Base-by-base conservation (phyloP, 2,113 vertebrate species). In the Melanostigma gelatinosum region DNA sequence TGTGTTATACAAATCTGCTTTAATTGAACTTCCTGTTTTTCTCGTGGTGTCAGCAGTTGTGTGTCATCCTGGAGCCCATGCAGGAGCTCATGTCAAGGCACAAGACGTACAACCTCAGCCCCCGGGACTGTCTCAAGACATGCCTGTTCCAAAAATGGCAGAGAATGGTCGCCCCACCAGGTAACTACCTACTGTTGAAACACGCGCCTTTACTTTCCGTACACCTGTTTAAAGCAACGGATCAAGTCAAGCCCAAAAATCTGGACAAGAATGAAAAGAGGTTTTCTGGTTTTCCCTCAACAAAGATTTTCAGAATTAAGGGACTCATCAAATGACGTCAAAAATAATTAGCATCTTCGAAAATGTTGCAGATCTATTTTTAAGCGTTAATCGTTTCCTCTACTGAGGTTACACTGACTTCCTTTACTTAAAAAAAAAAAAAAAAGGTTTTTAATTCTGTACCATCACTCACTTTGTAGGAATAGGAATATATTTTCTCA, bases 21-120 rank as follows among this genome's bases (percentile, higher is more conserved):
- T 77, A 73, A 75, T 34, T 38, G 15, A 55, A 29, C 6, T 1
- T 24, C n/a, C n/a, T 82, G 22, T 62, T 15, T 0, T 34, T 77
- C 7, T 60, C 81, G 11, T 79, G 84, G 94, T 91, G 73, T 83
- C 50, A 57, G 50, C 94, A 99, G 98, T 95, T 99, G 96, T 99
- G 98, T 95, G 98, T 99, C 93, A 99, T 99, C 94, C 95, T 99
- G 97, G 98, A 99, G 95, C 98, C 98, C 92, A 99, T 99, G 98
- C 98, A 99, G 93, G 98, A 99, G 93, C 94, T 99, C 94, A 99
- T 99, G 98, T 99, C 98, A 46, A 96, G 98, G 94, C 98, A 99
- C 92, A 99, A 99, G 96, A 99, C 98, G 27, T 99, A 99, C 95
- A 99, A 97, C 95, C 97, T 99, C 95, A 99, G 98, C 92, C 98